These are phyloP conservation scores for Neofelis nebulosa DNA, from an alignment of 2,113 vertebrate genomes.

Conservation along the genomic window DNA sequence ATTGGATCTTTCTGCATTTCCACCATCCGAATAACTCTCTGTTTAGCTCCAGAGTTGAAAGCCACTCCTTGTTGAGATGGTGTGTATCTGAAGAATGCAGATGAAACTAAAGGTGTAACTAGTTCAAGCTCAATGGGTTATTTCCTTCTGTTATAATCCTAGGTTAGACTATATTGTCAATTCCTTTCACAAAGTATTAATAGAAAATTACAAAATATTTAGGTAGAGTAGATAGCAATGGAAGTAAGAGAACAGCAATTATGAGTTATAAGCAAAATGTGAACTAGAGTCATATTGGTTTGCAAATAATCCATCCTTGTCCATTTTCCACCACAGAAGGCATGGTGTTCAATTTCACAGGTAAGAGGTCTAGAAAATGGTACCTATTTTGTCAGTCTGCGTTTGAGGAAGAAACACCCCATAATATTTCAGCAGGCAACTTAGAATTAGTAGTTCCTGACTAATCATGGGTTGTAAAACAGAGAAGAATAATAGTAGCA, in stretches of 20 bases:
- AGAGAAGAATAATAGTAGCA: slow-evolving; percentile 1
- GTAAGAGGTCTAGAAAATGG: slow-evolving; percentile 14
- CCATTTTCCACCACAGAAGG: not conserved
- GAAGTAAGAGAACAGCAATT: slow-evolving; percentile 31
- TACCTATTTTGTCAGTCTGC: not conserved
- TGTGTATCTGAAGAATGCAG: slow-evolving; percentile 90
- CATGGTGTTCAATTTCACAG: not conserved
- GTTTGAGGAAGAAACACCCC: not conserved
- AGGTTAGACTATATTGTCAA: not conserved
- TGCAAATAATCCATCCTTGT: not conserved
- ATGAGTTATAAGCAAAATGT: slow-evolving; percentile 33
- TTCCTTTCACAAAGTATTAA: slow-evolving; percentile 37
- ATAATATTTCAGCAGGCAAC: slow-evolving; percentile 20
- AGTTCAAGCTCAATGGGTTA: slow-evolving; percentile 26
- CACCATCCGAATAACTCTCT: slow-evolving; percentile 99
- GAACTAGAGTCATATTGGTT: not conserved
- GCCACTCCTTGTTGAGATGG: slow-evolving; percentile 98
- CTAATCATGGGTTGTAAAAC: not conserved
- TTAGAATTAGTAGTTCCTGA: slow-evolving; percentile 31
- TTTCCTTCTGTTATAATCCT: not conserved
- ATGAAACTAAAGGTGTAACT: not conserved
- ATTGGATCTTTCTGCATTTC: slow-evolving; percentile 99
- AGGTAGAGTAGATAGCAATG: not conserved
- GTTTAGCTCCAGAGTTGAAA: slow-evolving; percentile 99
- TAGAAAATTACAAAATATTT: slow-evolving; percentile 40